Evolutionary conservation across 2,797 vertebrate genomes (phyloP).

Genomic region (Dicrostonyx torquatus): DNA sequence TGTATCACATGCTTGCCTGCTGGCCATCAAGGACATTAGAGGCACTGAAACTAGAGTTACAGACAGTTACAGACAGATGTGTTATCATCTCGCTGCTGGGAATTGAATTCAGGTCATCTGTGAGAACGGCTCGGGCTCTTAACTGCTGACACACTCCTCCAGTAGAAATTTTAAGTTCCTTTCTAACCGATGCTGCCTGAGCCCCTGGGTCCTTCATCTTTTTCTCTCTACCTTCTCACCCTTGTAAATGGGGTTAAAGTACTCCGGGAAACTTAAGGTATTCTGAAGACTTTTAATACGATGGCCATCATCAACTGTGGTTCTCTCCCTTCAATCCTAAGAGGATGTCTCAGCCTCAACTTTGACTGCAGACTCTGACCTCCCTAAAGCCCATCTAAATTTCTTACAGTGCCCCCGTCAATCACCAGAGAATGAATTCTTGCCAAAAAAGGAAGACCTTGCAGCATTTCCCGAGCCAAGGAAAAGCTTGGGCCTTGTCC

Average conservation of each 20-base stretch:
- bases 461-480: conserved; percentile 29
- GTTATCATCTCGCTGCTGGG: neutral
- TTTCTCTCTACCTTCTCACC: neutral
- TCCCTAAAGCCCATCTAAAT: conserved; percentile 74
- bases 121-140: neutral
- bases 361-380: conserved; percentile 72
- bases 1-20: neutral
- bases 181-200: neutral
- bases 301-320: conserved; percentile 69
- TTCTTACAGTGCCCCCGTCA: conserved; percentile 72
- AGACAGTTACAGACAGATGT: neutral
- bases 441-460: conserved; percentile 47
- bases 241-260: conserved; percentile 53
- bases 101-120: neutral
- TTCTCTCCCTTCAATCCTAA: conserved; percentile 53
- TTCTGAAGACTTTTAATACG: conserved; percentile 71
- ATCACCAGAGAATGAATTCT: conserved; percentile 67
- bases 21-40: neutral
- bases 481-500: conserved; percentile 22
- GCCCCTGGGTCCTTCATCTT: conserved; percentile 2
- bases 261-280: neutral
- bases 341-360: conserved; percentile 61
- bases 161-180: neutral
- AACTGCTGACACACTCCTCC: neutral
- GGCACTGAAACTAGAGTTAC: neutral